These are phyloP conservation scores for Babylonia areolata DNA, from an alignment of 1,140 invertebrate genomes.

Conservation along the genomic window DNA sequence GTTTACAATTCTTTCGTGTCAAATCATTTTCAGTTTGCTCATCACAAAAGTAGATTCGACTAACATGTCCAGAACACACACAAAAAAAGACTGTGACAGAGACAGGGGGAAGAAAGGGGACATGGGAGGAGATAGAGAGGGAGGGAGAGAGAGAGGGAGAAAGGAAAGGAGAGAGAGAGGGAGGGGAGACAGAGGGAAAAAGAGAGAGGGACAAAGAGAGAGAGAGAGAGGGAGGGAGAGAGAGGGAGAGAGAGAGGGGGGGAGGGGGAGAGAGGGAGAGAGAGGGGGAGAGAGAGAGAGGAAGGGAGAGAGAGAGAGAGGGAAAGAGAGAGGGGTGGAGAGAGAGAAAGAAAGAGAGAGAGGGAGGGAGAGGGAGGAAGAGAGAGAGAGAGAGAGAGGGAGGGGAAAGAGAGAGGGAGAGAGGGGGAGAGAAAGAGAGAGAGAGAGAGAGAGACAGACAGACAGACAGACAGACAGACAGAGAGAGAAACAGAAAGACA, in stretches of 20 bases:
- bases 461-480: neutral
- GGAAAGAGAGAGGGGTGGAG: neutral
- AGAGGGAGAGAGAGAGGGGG: neutral
- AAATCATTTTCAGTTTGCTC: too few relatives aligned
- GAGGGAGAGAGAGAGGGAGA: too few relatives aligned
- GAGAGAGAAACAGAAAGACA: neutral
- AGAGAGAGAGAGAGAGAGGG: neutral
- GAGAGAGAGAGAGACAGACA: neutral
- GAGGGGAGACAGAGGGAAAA: too few relatives aligned
- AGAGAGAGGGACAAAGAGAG: too few relatives aligned
- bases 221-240: neutral
- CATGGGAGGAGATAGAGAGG: too few relatives aligned
- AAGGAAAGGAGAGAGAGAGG: too few relatives aligned
- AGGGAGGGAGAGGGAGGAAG: neutral
- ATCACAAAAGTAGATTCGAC: too few relatives aligned
- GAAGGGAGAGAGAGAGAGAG: neutral
- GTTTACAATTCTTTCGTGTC: too few relatives aligned
- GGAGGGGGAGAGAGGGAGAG: neutral
- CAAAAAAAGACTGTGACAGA: too few relatives aligned
- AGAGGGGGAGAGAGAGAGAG: constrained; percentile 2
- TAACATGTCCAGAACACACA: too few relatives aligned
- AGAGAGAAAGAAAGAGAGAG: neutral
- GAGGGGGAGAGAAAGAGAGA: neutral
- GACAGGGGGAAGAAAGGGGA: too few relatives aligned
- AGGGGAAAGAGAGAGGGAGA: neutral